Evolutionary conservation across 1,140 invertebrate genomes (phyloP), one percentile per base, ranked within the genome.

Genomic region (Drosophila auraria): DNA sequence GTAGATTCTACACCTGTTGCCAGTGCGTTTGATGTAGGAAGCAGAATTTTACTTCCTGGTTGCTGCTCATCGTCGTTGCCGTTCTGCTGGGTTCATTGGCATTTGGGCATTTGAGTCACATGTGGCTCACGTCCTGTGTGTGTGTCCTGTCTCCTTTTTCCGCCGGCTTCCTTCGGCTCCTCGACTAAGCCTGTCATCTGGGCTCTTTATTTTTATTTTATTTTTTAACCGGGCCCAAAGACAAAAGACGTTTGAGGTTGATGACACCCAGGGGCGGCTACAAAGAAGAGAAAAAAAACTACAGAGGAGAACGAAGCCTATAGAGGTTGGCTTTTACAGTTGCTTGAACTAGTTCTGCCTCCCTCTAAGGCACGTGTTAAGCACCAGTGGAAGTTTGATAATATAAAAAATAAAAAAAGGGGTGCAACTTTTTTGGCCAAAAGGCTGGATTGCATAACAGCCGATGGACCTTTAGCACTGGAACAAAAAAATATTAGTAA

Each of bases 281-380:
- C 49, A 64, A 62, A 53, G 20, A 63, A 40, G n/a, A n/a, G n/a
- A n/a, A 25, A 63, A 64, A 64, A 54, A 20, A 27, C 33, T 53
- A 54, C 33, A 42, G 61, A 51, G 44, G 65, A 45, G 54, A 59
- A 47, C 68, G 54, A 73, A 61, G 75, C 71, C 69, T 74, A 79
- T 83, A 74, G 71, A 74, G 56, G 38, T 74, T 74, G 71, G 76
- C 77, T 61, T 87, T 89, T 89, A 89, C 84, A 89, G 84, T 89
- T 89, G 84, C 86, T 82, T 90, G 84, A 83, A 89, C 84, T 89
- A 89, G 84, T 89, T 89, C 73, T 82, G 70, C 73, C 70, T 50
- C 54, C 38, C 54, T 66, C 47, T 76, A 23, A 78, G 79, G 63
- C 78, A 64, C 70, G 61, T 73, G 75, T 49, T 63, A 61, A 64